phyloP scores from a whole-genome alignment of 1,140 invertebrate species.

The Uloborus diversus region DNA sequence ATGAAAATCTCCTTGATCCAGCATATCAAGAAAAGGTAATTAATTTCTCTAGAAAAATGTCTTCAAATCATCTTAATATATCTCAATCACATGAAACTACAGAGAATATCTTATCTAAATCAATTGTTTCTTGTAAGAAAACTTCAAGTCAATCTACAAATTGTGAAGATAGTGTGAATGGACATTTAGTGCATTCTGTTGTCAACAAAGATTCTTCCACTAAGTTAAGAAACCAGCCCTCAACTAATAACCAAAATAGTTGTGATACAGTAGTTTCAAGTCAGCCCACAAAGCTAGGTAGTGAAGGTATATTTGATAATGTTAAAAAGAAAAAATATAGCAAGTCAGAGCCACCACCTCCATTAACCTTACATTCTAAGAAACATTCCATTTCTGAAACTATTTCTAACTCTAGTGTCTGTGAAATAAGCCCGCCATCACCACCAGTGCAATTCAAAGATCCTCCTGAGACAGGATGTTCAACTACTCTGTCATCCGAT shows the following conservation, averaged over 20 bases:
- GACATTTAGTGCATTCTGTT: too few relatives aligned
- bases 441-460: constrained; percentile 55
- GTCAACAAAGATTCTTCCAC: not conserved
- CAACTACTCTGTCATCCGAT: not conserved
- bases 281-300: constrained; percentile 27
- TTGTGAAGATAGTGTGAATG: too few relatives aligned
- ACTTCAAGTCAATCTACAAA: too few relatives aligned
- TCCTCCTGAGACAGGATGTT: not conserved
- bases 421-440: constrained; percentile 56
- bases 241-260: constrained; percentile 3
- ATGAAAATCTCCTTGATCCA: too few relatives aligned
- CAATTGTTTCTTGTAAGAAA: too few relatives aligned
- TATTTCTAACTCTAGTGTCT: constrained; percentile 23
- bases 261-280: constrained; percentile 29
- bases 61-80: too few relatives aligned
- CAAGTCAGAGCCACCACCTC: constrained; percentile 19
- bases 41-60: too few relatives aligned
- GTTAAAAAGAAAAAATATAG: constrained; percentile 6
- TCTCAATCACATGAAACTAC: too few relatives aligned
- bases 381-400: not conserved
- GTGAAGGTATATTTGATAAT: constrained; percentile 15
- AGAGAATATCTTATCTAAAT: too few relatives aligned
- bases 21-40: too few relatives aligned
- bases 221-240: not conserved
- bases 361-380: not conserved